Evolutionary conservation across 2,888 invertebrate genomes (phyloP), one percentile per base, ranked within the genome.

Genomic region (Abrostola triplasia): DNA sequence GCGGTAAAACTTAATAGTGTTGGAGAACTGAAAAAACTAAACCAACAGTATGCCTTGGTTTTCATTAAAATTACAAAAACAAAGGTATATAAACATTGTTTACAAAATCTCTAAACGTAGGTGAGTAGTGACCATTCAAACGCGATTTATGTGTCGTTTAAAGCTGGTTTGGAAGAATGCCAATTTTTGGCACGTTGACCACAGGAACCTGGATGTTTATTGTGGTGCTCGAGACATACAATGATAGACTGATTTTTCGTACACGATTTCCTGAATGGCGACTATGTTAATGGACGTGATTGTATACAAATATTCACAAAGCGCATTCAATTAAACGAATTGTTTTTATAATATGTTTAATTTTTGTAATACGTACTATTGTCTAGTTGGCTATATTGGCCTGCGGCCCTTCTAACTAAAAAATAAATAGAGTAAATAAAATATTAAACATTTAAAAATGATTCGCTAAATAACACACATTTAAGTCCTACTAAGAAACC

Each of bases 131-230:
- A 55, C 48, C 60, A 77, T 52, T 63, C 58, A 48, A 63, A 63
- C 35, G 13, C 35, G 58, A 77, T 86, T 85, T 84, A 87, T 85
- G 71, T 62, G 74, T 69, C 77, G 76, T 80, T 80, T 80, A 67
- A 59, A 64, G 79, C 76, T 70, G 70, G 67, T 70, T 84, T 88
- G 88, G 88, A 86, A 80, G 72, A 67, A 64, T 53, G 88, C 89
- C 88, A 90, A 84, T 11, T 76, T 64, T 71, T 80, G 77, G 81
- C 81, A 82, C 73, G 70, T 74, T 77, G 57, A 69, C 74, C 74
- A 71, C 69, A 67, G 61, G 79, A 74, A 70, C 41, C 59, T 61
- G 57, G 36, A 67, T 67, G 79, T 80, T 79, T 79, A 83, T 76
- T 64, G 64, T 67, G 58, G 60, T 56, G 42, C 38, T 70, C 59